Base-by-base conservation (phyloP, 2,113 vertebrate species). In the Ploceus nigricollis region DNA sequence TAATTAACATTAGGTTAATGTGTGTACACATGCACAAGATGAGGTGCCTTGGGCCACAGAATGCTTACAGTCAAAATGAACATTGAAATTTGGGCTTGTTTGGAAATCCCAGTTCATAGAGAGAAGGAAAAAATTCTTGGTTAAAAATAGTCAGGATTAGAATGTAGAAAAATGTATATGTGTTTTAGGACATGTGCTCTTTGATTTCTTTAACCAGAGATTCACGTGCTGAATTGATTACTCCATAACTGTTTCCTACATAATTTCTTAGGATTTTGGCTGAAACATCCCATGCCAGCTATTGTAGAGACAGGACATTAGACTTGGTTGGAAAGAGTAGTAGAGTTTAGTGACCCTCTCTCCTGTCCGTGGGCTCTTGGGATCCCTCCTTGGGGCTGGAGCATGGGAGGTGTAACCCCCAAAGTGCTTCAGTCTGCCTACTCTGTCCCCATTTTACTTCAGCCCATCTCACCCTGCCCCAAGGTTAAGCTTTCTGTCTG, bases 371-470 rank as follows among this genome's bases (percentile, higher is more conserved):
- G 37, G 17, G 70, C 27, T 37, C 0, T 54, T 1, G 4, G 47
- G 80, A 72, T 68, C 42, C 15, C 7, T 82, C 31, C n/a, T n/a
- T 37, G 0, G 2, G 51, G 22, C 18, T 81, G 5, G 1, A 64
- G 27, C 4, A 0, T 47, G 56, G 65, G 28, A 75, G 19, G 33
- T 56, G n/a, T 61, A 40, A 27, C 19, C 15, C 20, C 37, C 7
- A 1, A 3, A n/a, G 31, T 0, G 5, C 48, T 73, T 57, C 58
- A 65, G n/a, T 2, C 39, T 63, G 13, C 33, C 28, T 51, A 0
- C 12, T 21, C 24, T 24, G 35, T 11, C 27, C 54, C 21, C 13
- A 5, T 58, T 87, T 81, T 58, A 33, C 25, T 78, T 65, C 30
- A 84, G 50, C 40, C 44, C 14, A 13, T 84, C 48, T 65, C 3